phyloP scores from a whole-genome alignment of 2,888 invertebrate genomes.

The Aphodius granarius region DNA sequence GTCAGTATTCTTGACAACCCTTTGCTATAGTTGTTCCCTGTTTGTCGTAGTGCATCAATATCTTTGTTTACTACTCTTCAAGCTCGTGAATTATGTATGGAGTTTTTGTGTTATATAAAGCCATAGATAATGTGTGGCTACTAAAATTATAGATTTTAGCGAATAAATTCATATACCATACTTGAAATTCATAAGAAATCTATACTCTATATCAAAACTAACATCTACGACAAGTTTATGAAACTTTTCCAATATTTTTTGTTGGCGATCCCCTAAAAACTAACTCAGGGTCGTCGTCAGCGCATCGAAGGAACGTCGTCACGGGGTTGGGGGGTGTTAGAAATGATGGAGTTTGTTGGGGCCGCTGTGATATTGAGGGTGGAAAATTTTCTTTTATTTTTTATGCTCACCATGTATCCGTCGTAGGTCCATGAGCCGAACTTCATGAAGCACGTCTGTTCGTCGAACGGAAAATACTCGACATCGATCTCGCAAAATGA shows the following conservation, averaged over 20 bases:
- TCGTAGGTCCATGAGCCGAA: constrained; percentile 95
- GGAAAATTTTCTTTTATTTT: background rate
- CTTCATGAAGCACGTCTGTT: constrained; percentile 95
- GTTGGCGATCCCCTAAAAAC: background rate
- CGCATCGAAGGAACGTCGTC: too few species aligned
- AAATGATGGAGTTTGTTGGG: background rate
- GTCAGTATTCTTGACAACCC: too few species aligned
- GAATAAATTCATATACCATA: too few species aligned
- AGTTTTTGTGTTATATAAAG: background rate
- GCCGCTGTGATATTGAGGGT: background rate
- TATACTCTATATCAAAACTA: too few species aligned
- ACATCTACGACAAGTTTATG: background rate
- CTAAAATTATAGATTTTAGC: too few species aligned
- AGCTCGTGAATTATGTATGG: background rate
- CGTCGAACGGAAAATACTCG: constrained; percentile 93
- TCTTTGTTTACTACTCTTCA: background rate
- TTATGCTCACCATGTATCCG: constrained; percentile 80
- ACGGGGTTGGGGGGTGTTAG: background rate
- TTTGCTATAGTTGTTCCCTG: too few species aligned
- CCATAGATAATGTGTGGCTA: background rate
- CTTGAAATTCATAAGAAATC: too few species aligned
- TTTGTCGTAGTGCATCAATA: background rate
- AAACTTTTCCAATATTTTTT: background rate
- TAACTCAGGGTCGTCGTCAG: background rate
- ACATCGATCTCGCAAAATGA: constrained; percentile 96